Evolutionary conservation across 2,888 invertebrate species (phyloP).

Genomic region (Cacoxenus indagator): DNA sequence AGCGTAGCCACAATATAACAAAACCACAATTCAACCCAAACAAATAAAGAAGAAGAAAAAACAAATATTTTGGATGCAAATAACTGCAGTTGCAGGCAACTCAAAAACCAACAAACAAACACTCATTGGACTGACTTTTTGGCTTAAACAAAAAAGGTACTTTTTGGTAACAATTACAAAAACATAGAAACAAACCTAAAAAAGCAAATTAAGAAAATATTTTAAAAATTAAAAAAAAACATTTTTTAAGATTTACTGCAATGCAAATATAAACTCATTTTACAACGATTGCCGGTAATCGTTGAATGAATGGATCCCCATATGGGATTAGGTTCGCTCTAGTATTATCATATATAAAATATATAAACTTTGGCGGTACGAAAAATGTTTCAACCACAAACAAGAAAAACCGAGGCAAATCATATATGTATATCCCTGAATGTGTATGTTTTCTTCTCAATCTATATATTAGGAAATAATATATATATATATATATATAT

Average conservation of each 20-base stretch:
- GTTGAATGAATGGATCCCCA: constrained; percentile 32
- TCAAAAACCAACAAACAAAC: constrained; percentile 48
- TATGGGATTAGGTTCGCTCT: neutral
- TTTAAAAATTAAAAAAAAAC: constrained; percentile 40
- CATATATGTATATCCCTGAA: constrained; percentile 16
- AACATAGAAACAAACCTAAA: constrained; percentile 34
- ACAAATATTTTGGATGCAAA: constrained; percentile 50
- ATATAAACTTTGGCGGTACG: neutral
- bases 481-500: constrained; percentile 31
- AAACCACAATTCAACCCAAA: constrained; percentile 45
- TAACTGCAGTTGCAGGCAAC: constrained; percentile 67
- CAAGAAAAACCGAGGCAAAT: constrained; percentile 10
- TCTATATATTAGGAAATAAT: constrained; percentile 4
- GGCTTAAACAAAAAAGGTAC: constrained; percentile 57
- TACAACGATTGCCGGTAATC: constrained; percentile 50
- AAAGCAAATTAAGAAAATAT: constrained; percentile 58
- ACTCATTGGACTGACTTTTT: constrained; percentile 64
- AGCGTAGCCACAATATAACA: constrained; percentile 43
- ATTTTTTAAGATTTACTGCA: neutral
- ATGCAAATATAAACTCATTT: constrained; percentile 51
- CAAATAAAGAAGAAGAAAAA: constrained; percentile 34
- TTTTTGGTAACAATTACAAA: constrained; percentile 47
- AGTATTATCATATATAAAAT: neutral
- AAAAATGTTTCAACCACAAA: constrained; percentile 1
- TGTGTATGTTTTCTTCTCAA: constrained; percentile 18